Evolutionary conservation across 2,888 invertebrate genomes (phyloP), one percentile per base, ranked within the genome.

Genomic region (Macaria notata): DNA sequence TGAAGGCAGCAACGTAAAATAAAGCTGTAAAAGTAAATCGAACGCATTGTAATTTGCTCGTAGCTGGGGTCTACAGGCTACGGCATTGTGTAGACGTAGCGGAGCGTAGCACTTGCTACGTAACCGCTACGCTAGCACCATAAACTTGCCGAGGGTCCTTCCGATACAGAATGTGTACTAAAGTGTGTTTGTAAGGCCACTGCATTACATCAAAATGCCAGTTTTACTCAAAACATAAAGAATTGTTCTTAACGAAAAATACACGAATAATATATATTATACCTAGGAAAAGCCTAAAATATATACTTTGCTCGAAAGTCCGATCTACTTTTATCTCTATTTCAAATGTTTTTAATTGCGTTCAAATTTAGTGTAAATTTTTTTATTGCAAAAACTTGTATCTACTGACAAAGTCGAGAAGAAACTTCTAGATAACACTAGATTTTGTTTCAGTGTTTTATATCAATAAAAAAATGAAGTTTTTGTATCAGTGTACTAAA

Each of bases 41-140:
- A 49, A 45, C 41, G 36, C 48, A 46, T 48, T 52, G 44, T 52
- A 49, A 45, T 46, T 49, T 46, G 33, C 5, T 7, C 33, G 33
- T 36, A 41, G 47, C 29, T 49, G 44, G 42, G 43, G 44, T 46
- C 57, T 50, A 47, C 54, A 30, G 53, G 53, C 53, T 53, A 46
- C 53, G 42, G 3, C 52, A 47, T 42, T 51, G 36, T 45, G 51
- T 48, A 45, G 41, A 45, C 60, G 54, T 60, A 56, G 56, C 41
- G 44, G 9, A 38, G 42, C 48, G 60, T 56, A 60, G 60, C 60
- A 50, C 45, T 56, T 50, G 60, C 56, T 60, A 56, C 60, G 56
- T 54, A 56, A 45, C 45, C 50, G 41, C 52, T 54, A 56, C 55
- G 54, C 47, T 56, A 51, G 54, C 52, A 47, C 49, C 47, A 56